Base-by-base conservation (phyloP, 2,888 invertebrate genomes). In the Aleiodes testaceus region DNA sequence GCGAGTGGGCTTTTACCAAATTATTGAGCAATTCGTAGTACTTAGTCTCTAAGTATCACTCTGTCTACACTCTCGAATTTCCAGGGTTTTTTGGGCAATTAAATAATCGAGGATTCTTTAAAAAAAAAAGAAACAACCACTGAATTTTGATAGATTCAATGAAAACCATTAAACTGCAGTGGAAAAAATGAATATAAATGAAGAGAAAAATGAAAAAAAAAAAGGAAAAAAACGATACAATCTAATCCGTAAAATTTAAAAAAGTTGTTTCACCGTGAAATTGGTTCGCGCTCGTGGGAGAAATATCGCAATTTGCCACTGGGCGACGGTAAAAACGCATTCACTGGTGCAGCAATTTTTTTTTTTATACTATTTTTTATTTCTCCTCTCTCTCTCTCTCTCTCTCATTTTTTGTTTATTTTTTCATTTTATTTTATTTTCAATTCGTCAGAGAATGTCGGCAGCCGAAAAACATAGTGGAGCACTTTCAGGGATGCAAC, bases 401-500 rank as follows among this genome's bases (percentile, higher is more conserved):
- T 64, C 45, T 64, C 45, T 53, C 18, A 20, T 18, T 44, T 30
- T 53, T 55, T 59, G 18, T 59, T 68, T 45, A 50, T 50, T 59
- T 67, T 59, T 66, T 59, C 53, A 63, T 49, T 50, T 66, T 72
- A 70, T 66, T 75, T 76, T 75, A 75, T 68, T 77, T 77, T 76
- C 73, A 77, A 78, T 75, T 79, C 71, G 70, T 73, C 75, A 74
- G 74, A 73, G 77, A 72, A 77, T 77, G 78, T 79, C 67, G 74
- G 70, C 74, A 72, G 77, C 77, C 78, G 77, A 82, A 82, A 87
- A 85, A 85, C 85, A 84, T 82, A 82, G 76, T 78, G 80, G 78
- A 82, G 85, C 83, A 87, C 86, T 75, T 76, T 75, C 76, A 84
- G 82, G 79, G 81, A 77, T 82, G 84, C 82, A 87, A 86, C 86